A percentile compares a stretch with the other conserved stretches of the same genome.
Conservation (phyloP, 2,113 vertebrate genomes). For the Onychorhynchus coronatus region DNA sequence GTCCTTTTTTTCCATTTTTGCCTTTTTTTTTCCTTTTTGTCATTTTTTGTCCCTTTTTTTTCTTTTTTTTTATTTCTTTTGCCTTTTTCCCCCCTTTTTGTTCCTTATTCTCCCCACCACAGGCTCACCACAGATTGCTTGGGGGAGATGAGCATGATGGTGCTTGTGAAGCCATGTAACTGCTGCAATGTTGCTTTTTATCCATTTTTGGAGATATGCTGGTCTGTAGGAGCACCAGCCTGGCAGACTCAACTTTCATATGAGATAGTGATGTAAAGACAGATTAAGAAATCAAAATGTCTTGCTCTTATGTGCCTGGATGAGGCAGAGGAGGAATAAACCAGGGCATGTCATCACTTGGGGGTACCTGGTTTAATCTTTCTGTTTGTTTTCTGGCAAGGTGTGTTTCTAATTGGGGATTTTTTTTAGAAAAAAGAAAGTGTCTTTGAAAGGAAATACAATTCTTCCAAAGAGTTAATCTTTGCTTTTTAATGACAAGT, state of each 20-base stretch:
- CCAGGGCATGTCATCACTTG: neutral
- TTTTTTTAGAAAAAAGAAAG: neutral
- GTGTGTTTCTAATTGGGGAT: neutral
- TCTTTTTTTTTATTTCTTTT: neutral
- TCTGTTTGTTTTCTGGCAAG: neutral
- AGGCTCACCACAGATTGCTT: neutral
- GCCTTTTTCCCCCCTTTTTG: neutral
- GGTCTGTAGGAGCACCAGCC: neutral
- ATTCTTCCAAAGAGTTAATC: neutral
- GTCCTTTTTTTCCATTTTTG: neutral
- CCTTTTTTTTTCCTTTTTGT: too few species aligned
- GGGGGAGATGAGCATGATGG: neutral
- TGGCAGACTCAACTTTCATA: neutral
- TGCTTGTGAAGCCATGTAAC: neutral
- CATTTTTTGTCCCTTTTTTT: neutral
- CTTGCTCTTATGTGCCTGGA: neutral
- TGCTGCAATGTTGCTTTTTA: neutral
- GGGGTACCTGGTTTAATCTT: neutral
- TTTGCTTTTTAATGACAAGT: neutral
- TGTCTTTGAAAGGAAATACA: neutral
- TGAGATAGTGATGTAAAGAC: neutral
- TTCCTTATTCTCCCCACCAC: rapidly evolving
- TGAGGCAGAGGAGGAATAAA: neutral
- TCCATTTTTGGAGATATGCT: neutral
- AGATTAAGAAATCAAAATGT: neutral